Percentiles rank a stretch among this genome's conserved stretches.
phyloP scores from a whole-genome alignment of 2,888 invertebrate species.

The Venusia cambrica region DNA sequence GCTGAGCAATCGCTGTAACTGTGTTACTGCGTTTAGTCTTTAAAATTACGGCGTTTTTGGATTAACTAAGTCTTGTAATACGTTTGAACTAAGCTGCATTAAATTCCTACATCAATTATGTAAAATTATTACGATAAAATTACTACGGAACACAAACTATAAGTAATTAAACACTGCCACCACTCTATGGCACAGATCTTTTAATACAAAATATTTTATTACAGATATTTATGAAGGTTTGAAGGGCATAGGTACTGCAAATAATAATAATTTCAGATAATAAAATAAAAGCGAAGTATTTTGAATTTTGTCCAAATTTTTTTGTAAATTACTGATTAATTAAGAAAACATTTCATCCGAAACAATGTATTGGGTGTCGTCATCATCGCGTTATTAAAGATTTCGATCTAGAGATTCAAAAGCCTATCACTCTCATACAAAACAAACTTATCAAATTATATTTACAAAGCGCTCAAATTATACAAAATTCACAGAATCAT shows the following conservation, averaged over 20 bases:
- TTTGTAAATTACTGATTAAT: constrained; percentile 17
- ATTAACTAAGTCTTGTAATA: constrained; percentile 2
- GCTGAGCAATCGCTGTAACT: constrained; percentile 1
- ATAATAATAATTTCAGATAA: constrained; percentile 33
- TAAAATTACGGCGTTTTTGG: constrained; percentile 7
- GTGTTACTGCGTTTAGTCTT: neutral
- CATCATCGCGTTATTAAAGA: too few species aligned
- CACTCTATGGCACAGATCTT: constrained; percentile 78
- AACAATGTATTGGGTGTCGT: too few species aligned
- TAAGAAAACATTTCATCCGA: constrained; percentile 36
- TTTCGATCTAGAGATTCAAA: constrained; percentile 72
- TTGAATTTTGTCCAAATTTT: constrained; percentile 18
- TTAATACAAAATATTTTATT: constrained; percentile 39
- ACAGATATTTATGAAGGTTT: constrained; percentile 45
- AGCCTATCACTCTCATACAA: constrained; percentile 74
- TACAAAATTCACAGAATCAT: constrained; percentile 62
- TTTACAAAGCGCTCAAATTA: constrained; percentile 75
- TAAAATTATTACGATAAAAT: constrained; percentile 63
- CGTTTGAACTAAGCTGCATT: constrained; percentile 38
- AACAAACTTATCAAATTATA: constrained; percentile 72
- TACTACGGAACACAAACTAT: constrained; percentile 60
- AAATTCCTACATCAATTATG: constrained; percentile 61
- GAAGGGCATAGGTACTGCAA: constrained; percentile 47
- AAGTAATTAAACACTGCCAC: constrained; percentile 68
- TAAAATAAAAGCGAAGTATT: constrained; percentile 24